phyloP scores from a whole-genome alignment of 2,113 vertebrate genomes.

The Natator depressus region DNA sequence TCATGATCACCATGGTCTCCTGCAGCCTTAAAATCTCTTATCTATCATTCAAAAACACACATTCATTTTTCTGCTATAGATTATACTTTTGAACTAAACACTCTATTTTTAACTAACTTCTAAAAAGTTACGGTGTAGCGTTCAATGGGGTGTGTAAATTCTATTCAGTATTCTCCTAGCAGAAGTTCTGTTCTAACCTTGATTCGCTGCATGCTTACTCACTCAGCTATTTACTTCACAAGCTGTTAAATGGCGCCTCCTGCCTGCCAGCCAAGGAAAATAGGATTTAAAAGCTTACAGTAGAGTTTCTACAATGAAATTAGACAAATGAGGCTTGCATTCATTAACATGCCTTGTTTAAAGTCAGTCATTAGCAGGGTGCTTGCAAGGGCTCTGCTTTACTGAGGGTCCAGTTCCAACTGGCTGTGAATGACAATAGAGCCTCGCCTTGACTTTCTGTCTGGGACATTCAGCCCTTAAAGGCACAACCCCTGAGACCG shows the following conservation, averaged over 20 bases:
- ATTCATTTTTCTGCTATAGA: background rate
- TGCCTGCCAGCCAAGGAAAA: slow-evolving; percentile 61
- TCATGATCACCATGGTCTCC: background rate
- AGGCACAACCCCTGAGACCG: background rate
- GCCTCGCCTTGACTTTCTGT: background rate
- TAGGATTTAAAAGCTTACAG: background rate
- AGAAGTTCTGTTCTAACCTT: rapidly evolving
- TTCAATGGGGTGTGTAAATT: no score
- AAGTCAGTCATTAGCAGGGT: background rate
- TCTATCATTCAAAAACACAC: background rate
- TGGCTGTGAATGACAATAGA: background rate
- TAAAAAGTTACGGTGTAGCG: background rate
- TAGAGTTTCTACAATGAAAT: background rate
- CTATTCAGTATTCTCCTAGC: background rate
- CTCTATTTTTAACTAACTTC: background rate
- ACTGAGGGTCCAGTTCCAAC: background rate
- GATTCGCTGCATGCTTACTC: background rate
- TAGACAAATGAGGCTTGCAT: background rate
- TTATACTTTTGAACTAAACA: background rate
- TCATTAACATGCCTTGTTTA: background rate
- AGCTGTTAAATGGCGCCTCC: slow-evolving; percentile 89
- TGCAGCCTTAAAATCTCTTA: no score
- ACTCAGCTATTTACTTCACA: slow-evolving; percentile 48
- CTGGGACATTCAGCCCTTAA: background rate
- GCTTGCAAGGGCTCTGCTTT: background rate